These are phyloP conservation scores for Chaetorhynchus papuensis DNA, from an alignment of 2,113 vertebrate species.

Conservation along the genomic window DNA sequence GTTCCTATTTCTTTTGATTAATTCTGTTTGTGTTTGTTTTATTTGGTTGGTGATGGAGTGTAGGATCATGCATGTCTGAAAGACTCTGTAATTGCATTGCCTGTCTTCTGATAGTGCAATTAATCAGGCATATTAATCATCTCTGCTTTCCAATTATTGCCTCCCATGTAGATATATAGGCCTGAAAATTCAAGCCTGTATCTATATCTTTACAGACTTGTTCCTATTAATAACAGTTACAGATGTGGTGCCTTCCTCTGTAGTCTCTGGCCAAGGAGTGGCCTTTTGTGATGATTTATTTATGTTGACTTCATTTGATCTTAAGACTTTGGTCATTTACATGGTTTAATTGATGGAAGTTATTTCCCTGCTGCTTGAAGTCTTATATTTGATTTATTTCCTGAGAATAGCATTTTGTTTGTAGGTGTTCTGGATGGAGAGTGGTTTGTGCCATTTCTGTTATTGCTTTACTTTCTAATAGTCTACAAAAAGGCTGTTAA, in stretches of 20 bases:
- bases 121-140: conserved; percentile 36
- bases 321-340: background rate
- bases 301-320: background rate
- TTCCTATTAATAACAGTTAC: background rate
- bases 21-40: conserved; percentile 7
- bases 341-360: background rate
- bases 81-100: conserved; percentile 16
- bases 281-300: background rate
- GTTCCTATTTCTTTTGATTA: conserved; percentile 14
- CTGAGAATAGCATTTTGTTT: background rate
- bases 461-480: background rate
- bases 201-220: background rate
- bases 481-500: background rate
- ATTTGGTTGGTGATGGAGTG: conserved; percentile 1
- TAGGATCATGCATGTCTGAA: background rate
- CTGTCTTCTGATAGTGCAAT: conserved; percentile 1
- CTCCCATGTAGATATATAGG: background rate
- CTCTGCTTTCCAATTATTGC: background rate
- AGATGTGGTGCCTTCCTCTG: background rate
- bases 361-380: background rate
- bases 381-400: background rate
- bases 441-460: background rate
- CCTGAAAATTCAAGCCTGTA: background rate
- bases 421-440: background rate
- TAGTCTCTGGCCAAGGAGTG: background rate